Evolutionary conservation across 2,888 invertebrate genomes (phyloP).

Genomic region (Lasiommata megera): DNA sequence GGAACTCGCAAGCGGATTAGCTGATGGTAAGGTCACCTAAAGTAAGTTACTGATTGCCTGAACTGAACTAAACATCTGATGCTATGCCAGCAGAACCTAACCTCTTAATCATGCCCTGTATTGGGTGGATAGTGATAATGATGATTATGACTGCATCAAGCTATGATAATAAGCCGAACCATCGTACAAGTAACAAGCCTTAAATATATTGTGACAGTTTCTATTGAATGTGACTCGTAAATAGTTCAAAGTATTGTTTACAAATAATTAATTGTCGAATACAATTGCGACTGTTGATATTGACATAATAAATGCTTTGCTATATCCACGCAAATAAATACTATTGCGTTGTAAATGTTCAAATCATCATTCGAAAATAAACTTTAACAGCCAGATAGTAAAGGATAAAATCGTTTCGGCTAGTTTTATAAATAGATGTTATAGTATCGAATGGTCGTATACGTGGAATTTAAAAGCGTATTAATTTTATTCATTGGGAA

Average conservation of each 20-base stretch:
- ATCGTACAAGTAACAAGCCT: not conserved
- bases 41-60: too few species aligned
- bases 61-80: too few species aligned
- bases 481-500: slow-evolving; percentile 75
- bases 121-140: too few species aligned
- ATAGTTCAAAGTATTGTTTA: slow-evolving; percentile 62
- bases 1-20: too few species aligned
- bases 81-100: too few species aligned
- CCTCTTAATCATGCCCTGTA: too few species aligned
- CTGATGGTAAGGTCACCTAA: too few species aligned
- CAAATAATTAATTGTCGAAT: slow-evolving; percentile 78
- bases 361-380: slow-evolving; percentile 32
- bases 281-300: slow-evolving; percentile 73
- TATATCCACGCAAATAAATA: slow-evolving; percentile 61
- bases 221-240: slow-evolving; percentile 42
- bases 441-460: slow-evolving; percentile 58
- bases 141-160: too few species aligned
- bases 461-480: slow-evolving; percentile 64
- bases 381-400: slow-evolving; percentile 34
- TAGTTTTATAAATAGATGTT: slow-evolving; percentile 9
- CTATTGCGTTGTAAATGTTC: slow-evolving; percentile 30
- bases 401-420: not conserved
- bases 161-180: too few species aligned
- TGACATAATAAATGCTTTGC: slow-evolving; percentile 70
- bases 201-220: slow-evolving; percentile 8